Evolutionary conservation across 2,113 vertebrate genomes (phyloP).

Genomic region (Cyanistes caeruleus): DNA sequence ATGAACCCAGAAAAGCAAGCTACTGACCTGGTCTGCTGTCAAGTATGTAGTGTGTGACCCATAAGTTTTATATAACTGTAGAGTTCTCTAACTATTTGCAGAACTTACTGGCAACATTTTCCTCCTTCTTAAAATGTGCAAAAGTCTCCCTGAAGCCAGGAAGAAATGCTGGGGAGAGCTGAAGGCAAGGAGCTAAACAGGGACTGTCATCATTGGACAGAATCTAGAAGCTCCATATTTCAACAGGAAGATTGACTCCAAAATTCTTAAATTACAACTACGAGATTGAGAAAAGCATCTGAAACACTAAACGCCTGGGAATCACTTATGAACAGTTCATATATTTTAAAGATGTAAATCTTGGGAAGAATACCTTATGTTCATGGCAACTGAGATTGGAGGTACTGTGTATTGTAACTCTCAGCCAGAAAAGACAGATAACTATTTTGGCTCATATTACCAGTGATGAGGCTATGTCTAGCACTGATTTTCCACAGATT

Average conservation of each 20-base stretch:
- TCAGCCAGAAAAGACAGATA: slow-evolving; percentile 80
- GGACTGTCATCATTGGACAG: neutral
- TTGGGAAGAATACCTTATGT: slow-evolving; percentile 75
- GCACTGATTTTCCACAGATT: slow-evolving; percentile 83
- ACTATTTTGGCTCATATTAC: slow-evolving; percentile 84
- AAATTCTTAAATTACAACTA: slow-evolving; percentile 52
- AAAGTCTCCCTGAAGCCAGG: neutral
- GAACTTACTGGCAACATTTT: neutral
- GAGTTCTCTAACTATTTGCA: neutral
- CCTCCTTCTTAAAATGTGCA: neutral
- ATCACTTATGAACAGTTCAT: slow-evolving; percentile 77
- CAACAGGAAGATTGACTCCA: slow-evolving; percentile 29
- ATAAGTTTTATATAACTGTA: neutral
- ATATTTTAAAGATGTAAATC: slow-evolving; percentile 80
- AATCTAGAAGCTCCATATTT: slow-evolving; percentile 29
- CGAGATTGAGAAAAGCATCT: slow-evolving; percentile 59
- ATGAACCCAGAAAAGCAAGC: neutral
- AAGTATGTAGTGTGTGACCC: neutral
- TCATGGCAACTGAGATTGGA: slow-evolving; percentile 67
- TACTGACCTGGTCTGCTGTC: neutral
- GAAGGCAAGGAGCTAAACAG: slow-evolving; percentile 14
- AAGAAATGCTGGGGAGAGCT: neutral
- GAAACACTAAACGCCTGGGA: slow-evolving; percentile 65
- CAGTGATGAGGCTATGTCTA: slow-evolving; percentile 84
- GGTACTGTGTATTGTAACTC: slow-evolving; percentile 73